Conservation (phyloP, 35 echinoderm and acorn worm genomes). For the Eucidaris tribuloides region DNA sequence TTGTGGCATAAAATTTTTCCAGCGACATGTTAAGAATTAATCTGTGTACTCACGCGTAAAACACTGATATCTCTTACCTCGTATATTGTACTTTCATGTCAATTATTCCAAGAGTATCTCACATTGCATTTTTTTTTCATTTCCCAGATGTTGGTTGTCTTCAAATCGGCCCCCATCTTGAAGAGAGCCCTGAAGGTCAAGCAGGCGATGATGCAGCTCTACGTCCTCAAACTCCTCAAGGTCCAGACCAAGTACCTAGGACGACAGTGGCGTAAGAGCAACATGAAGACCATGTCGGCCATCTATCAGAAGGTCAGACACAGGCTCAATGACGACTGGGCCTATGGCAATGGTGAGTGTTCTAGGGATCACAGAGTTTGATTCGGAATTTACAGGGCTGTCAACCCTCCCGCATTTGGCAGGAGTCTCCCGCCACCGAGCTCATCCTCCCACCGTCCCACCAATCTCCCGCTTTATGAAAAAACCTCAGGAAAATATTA, state of each 20-base stretch:
- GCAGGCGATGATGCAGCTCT: slow-evolving; percentile 95
- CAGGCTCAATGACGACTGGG: slow-evolving; percentile 97
- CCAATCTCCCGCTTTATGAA: too few species aligned
- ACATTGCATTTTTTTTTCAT: background rate
- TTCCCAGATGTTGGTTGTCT: slow-evolving; percentile 92
- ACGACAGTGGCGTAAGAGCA: slow-evolving; percentile 96
- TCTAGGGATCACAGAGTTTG: background rate
- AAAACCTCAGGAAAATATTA: too few species aligned
- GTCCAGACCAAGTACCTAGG: slow-evolving; percentile 97
- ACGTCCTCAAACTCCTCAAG: slow-evolving; percentile 87
- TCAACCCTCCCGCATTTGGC: too few species aligned
- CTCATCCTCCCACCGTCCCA: too few species aligned
- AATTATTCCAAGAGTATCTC: background rate
- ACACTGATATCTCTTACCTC: too few species aligned
- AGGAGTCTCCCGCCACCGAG: too few species aligned
- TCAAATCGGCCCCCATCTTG: slow-evolving; percentile 97
- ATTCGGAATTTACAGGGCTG: too few species aligned
- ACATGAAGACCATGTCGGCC: slow-evolving; percentile 99
- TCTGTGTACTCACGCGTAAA: too few species aligned
- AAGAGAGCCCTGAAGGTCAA: slow-evolving; percentile 97
- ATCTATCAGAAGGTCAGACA: slow-evolving; percentile 98
- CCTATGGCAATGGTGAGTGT: slow-evolving; percentile 95
- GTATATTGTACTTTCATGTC: background rate
- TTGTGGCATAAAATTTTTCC: too few species aligned
- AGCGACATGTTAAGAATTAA: too few species aligned